Base-by-base conservation (phyloP, 1,140 invertebrate genomes). In the Drosophila mojavensis region DNA sequence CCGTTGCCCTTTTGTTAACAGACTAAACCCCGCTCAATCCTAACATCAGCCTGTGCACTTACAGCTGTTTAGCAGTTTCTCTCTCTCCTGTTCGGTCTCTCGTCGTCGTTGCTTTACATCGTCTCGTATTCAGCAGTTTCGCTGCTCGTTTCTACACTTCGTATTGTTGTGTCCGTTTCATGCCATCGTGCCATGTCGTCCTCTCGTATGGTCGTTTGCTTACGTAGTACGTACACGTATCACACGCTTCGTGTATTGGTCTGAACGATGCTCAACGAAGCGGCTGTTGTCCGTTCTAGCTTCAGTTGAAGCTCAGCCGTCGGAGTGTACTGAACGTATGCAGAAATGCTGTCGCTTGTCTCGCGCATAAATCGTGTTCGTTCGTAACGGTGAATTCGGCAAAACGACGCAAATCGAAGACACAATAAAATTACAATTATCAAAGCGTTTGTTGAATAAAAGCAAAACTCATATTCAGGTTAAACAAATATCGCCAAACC, bases 291-390 rank as follows among this genome's bases (percentile, higher is more conserved):
- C 58, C 47, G 39, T 65, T 64, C 36, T 17, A 47, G 47, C 54
- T 55, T 71, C 45, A 75, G 83, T 88, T 88, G 76, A 88, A 89
- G 84, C 83, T 89, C 76, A 83, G 70, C 77, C 84, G 83, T 83
- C 84, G 83, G 77, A 83, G 73, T 78, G 83, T 71, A 78, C 79
- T 53, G 77, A 68, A 71, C 83, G 79, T 88, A 61, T 83, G 79
- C 69, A 77, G 59, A 79, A 79, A 88, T 82, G 84, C 51, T 83
- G 79, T 68, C 84, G 83, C 84, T 66, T 62, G 58, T 53, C 47
- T 65, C 77, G 83, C 48, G 41, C 43, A n/a, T 20, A 62, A 58
- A 61, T 74, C 64, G 64, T 51, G 71, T 53, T 45, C 47, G 28
- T 58, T 74, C 65, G 65, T 61, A 68, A 68, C 26, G 28, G 65